Evolutionary conservation across 1,140 invertebrate genomes (phyloP).

Genomic region (Drosophila rhopaloa): DNA sequence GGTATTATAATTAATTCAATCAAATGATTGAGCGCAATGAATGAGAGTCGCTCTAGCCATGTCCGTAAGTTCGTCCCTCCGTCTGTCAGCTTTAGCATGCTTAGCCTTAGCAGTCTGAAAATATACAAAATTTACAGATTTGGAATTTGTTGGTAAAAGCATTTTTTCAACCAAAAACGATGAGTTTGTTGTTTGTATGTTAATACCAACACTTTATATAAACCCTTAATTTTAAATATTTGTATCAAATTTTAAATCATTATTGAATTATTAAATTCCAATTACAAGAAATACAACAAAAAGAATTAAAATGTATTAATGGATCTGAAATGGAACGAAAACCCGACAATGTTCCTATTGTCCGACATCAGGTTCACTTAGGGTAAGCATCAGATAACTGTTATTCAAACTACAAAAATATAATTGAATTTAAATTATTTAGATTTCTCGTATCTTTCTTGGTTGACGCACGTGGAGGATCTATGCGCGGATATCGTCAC

Average conservation of each 20-base stretch:
- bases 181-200: too few relatives aligned
- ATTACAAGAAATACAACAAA: slow-evolving; percentile 6
- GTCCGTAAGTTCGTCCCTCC: too few relatives aligned
- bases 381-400: slow-evolving; percentile 87
- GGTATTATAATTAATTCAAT: too few relatives aligned
- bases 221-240: background rate
- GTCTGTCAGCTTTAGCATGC: too few relatives aligned
- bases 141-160: too few relatives aligned
- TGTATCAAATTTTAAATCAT: background rate
- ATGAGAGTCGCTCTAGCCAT: too few relatives aligned
- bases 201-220: too few relatives aligned
- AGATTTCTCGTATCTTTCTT: slow-evolving; percentile 99
- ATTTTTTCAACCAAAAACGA: too few relatives aligned
- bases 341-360: slow-evolving; percentile 90
- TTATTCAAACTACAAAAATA: background rate
- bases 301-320: background rate
- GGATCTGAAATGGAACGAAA: slow-evolving; percentile 15
- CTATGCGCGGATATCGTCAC: slow-evolving; percentile 98
- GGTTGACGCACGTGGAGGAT: slow-evolving; percentile 98
- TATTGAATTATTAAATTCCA: background rate
- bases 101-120: too few relatives aligned
- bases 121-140: too few relatives aligned
- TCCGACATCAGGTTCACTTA: slow-evolving; percentile 88
- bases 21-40: too few relatives aligned
- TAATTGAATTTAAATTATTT: background rate